Conservation (phyloP, 2,113 vertebrate genomes). For the Clarias batrachus region DNA sequence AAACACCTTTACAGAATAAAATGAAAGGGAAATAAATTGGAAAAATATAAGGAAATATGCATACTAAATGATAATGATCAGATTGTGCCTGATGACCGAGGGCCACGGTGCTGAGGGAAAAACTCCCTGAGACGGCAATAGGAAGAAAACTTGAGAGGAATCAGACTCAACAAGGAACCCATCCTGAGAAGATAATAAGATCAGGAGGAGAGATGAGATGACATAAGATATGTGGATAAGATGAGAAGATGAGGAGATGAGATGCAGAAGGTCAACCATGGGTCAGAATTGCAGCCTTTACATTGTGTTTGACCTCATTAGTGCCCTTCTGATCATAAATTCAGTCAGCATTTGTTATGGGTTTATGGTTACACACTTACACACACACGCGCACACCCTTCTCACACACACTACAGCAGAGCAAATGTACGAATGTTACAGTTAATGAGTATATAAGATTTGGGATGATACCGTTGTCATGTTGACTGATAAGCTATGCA, state of each 20-base stretch:
- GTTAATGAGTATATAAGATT: neutral
- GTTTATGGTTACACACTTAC: slow-evolving; percentile 20
- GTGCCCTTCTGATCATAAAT: neutral
- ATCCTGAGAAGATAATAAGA: neutral
- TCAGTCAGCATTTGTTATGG: neutral
- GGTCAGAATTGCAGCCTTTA: neutral
- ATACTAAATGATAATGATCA: no score
- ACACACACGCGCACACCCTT: neutral
- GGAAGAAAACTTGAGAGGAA: no score
- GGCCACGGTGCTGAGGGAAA: no score
- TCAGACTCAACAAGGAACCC: no score
- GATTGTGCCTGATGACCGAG: no score
- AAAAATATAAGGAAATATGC: no score
- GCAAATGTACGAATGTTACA: neutral
- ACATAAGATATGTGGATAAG: neutral
- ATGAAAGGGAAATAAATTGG: no score
- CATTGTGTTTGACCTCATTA: neutral
- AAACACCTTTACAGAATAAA: no score
- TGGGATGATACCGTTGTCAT: neutral
- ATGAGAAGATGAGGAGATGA: neutral
- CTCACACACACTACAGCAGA: neutral
- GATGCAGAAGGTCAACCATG: neutral
- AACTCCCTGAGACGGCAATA: no score
- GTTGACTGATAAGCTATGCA: no score
- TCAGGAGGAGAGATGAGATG: neutral